These are phyloP conservation scores for Halesus radiatus DNA, from an alignment of 1,140 invertebrate genomes.

Conservation along the genomic window DNA sequence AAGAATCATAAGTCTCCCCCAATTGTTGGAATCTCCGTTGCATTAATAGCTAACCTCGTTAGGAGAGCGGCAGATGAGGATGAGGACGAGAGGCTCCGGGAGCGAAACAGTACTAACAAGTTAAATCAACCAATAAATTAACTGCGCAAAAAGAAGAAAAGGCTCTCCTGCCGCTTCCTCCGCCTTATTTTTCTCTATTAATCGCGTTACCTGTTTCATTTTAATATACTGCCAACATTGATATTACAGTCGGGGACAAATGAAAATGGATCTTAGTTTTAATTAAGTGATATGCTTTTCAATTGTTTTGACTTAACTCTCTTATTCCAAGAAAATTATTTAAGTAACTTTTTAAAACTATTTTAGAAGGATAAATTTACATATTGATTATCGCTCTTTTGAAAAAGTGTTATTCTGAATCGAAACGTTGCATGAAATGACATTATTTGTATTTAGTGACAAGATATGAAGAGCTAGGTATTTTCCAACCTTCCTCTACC, in stretches of 20 bases:
- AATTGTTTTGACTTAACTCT: no score
- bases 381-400: no score
- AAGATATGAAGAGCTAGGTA: no score
- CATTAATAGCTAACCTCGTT: neutral
- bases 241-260: neutral
- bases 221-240: conserved; percentile 9
- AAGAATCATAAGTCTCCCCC: neutral
- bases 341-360: no score
- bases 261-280: no score
- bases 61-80: neutral
- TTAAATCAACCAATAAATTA: conserved; percentile 45
- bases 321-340: no score
- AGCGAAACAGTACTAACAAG: neutral
- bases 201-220: neutral
- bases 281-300: no score
- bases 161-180: neutral
- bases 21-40: neutral
- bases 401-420: no score
- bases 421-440: no score
- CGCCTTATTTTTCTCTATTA: neutral
- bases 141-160: conserved; percentile 30
- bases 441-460: no score
- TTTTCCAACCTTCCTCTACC: no score
- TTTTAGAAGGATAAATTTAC: no score
- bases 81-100: neutral